These are phyloP conservation scores for Oncorhynchus tshawytscha DNA, from an alignment of 2,113 vertebrate species.

Conservation along the genomic window DNA sequence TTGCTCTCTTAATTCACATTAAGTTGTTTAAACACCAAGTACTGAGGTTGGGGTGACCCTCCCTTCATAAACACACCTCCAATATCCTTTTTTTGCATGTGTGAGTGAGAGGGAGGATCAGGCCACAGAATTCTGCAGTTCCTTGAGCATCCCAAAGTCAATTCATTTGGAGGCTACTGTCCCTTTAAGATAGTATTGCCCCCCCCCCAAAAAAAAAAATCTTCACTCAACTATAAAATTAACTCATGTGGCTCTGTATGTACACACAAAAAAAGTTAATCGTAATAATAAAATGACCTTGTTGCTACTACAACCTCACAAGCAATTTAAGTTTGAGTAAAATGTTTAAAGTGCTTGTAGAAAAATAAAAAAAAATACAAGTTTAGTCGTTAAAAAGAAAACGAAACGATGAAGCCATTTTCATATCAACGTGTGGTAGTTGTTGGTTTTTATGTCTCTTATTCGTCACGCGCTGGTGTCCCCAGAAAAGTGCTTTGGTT, in stretches of 20 bases:
- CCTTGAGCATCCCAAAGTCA: slow-evolving; percentile 7
- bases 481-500: slow-evolving; percentile 84
- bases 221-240: slow-evolving; percentile 36
- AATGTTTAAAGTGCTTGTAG: slow-evolving; percentile 76
- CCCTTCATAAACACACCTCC: background rate
- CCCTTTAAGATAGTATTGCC: slow-evolving; percentile 56
- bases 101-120: slow-evolving; percentile 10
- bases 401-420: slow-evolving; percentile 27
- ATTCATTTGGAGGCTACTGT: slow-evolving; percentile 34
- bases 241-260: slow-evolving; percentile 50
- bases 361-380: slow-evolving; percentile 33
- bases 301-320: slow-evolving; percentile 57
- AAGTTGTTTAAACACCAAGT: slow-evolving; percentile 34
- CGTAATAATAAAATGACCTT: slow-evolving; percentile 60
- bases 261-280: slow-evolving; percentile 49
- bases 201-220: slow-evolving; percentile 13
- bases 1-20: slow-evolving; percentile 55
- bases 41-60: slow-evolving; percentile 22
- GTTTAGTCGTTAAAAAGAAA: slow-evolving; percentile 16
- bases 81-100: background rate
- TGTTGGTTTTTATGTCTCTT: slow-evolving; percentile 54
- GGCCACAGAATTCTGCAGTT: slow-evolving; percentile 33
- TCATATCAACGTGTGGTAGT: slow-evolving; percentile 42
- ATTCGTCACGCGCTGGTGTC: slow-evolving; percentile 60
- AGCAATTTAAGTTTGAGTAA: slow-evolving; percentile 65